Base-by-base conservation (phyloP, 2,797 vertebrate species). In the Micrastur ruficollis region DNA sequence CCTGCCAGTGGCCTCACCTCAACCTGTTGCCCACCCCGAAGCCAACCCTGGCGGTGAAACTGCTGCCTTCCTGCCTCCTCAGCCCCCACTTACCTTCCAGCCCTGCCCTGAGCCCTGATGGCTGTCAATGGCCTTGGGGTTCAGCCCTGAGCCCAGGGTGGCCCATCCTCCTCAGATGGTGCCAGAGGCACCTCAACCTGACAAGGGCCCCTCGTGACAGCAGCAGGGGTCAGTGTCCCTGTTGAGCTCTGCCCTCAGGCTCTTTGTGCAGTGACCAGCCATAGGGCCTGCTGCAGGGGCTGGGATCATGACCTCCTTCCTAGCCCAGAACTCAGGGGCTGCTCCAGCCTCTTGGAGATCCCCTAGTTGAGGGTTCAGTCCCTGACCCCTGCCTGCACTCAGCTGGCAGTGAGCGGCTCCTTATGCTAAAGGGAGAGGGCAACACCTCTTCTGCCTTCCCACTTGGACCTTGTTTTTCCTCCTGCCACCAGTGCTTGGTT, bases 171-270 rank as follows among this genome's bases (percentile, higher is more conserved):
- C 52, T 66, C 26, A 42, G 52, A 25, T 17, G 13, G 26, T 9
- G 11, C 1, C 0, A 44, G 34, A 58, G 44, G 21, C 1, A 1
- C 31, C 44, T 44, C 26, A 22, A 17, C 14, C 36, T 1, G 1
- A 19, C 29, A n/a, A 38, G 32, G 49, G n/a, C 6, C 49, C 40
- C 18, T 83, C 11, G 27, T 4, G 23, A 23, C 15, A 36, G 50
- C 21, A 6, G 32, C 31, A 42, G 50, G 53, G 29, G 12, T 44
- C 8, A 19, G n/a, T 22, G 19, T 65, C 18, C 7, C 58, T 34
- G 42, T 40, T 31, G 66, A 34, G 34, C 29, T 52, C 40, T 79
- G 49, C 8, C 23, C 40, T 31, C 11, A 8, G 65, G n/a, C 49
- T 40, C 23, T 25, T 53, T 56, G 40, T 20, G 8, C 65, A 62